A percentile compares a stretch with the other conserved stretches of the same genome.
Evolutionary conservation across 2,888 invertebrate species (phyloP).

Genomic region (Helobdella robusta): DNA sequence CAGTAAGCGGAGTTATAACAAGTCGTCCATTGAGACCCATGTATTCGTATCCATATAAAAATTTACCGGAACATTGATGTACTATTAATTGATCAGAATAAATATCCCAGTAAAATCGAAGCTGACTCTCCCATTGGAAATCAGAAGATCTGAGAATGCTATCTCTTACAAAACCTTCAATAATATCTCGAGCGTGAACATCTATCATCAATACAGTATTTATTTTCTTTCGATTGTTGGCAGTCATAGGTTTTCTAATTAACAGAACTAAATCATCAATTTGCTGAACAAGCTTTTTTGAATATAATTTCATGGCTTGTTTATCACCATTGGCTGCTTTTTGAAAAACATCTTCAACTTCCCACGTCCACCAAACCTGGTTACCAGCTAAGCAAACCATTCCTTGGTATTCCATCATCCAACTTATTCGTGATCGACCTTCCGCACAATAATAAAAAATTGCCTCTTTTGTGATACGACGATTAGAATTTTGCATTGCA

Average conservation of each 20-base stretch:
- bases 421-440: slow-evolving; percentile 63
- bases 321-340: slow-evolving; percentile 54
- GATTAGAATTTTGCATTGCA: slow-evolving; percentile 76
- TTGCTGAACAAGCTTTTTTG: slow-evolving; percentile 68
- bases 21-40: slow-evolving; percentile 84
- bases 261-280: slow-evolving; percentile 72
- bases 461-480: slow-evolving; percentile 73
- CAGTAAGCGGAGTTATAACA: slow-evolving; percentile 83
- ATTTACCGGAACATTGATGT: slow-evolving; percentile 69
- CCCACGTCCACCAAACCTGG: slow-evolving; percentile 90
- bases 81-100: slow-evolving; percentile 69
- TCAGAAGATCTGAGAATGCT: slow-evolving; percentile 75
- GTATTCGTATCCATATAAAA: slow-evolving; percentile 87
- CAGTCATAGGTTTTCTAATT: slow-evolving; percentile 60
- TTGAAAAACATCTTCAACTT: slow-evolving; percentile 77
- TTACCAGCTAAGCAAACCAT: slow-evolving; percentile 76
- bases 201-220: slow-evolving; percentile 80
- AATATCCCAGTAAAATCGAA: slow-evolving; percentile 81
- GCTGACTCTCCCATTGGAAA: slow-evolving; percentile 87
- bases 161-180: slow-evolving; percentile 59
- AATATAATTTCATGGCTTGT: slow-evolving; percentile 79
- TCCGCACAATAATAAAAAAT: slow-evolving; percentile 76
- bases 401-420: slow-evolving; percentile 81
- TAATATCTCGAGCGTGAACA: slow-evolving; percentile 81
- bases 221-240: slow-evolving; percentile 77